Conservation (phyloP, 2,888 invertebrate species). For the Drosophila aldrichi region DNA sequence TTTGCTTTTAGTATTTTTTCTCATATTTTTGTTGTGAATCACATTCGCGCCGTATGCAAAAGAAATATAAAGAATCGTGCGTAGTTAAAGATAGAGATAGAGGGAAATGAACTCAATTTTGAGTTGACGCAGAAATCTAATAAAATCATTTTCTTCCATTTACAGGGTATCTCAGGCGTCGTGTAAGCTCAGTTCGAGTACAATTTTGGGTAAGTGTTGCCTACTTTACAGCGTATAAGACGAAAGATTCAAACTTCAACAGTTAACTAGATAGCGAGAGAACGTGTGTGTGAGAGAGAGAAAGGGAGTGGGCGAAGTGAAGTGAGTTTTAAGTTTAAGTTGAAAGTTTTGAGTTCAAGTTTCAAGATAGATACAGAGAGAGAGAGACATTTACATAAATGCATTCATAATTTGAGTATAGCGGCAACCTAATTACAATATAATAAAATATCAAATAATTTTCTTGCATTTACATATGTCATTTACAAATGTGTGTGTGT, state of each 20-base stretch:
- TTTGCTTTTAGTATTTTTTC: conserved; percentile 26
- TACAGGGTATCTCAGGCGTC: conserved; percentile 12
- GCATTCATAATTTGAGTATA: conserved; percentile 77
- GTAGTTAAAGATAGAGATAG: conserved; percentile 4
- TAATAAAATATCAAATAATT: conserved; percentile 75
- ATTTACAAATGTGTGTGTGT: conserved; percentile 69
- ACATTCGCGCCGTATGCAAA: conserved; percentile 65
- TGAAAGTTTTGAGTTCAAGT: conserved; percentile 41
- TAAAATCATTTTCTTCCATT: conserved; percentile 14
- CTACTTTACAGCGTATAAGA: conserved; percentile 40
- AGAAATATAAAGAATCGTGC: conserved; percentile 26
- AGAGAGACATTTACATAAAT: conserved; percentile 63
- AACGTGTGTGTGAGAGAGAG: conserved; percentile 5
- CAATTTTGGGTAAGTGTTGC: conserved; percentile 14
- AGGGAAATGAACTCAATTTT: conserved; percentile 7
- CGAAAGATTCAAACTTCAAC: conserved; percentile 38
- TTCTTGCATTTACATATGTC: conserved; percentile 75
- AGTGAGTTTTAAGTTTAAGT: conserved; percentile 39
- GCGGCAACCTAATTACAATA: conserved; percentile 79
- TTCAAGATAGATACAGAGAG: conserved; percentile 3
- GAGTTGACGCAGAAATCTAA: conserved; percentile 16
- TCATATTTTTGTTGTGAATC: conserved; percentile 58
- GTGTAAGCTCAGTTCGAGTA: conserved; percentile 22
- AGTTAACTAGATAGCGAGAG: conserved; percentile 43
- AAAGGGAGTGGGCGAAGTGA: conserved; percentile 28